These are phyloP conservation scores for Silurus lanzhouensis DNA, from an alignment of 2,797 vertebrate species.

Conservation along the genomic window DNA sequence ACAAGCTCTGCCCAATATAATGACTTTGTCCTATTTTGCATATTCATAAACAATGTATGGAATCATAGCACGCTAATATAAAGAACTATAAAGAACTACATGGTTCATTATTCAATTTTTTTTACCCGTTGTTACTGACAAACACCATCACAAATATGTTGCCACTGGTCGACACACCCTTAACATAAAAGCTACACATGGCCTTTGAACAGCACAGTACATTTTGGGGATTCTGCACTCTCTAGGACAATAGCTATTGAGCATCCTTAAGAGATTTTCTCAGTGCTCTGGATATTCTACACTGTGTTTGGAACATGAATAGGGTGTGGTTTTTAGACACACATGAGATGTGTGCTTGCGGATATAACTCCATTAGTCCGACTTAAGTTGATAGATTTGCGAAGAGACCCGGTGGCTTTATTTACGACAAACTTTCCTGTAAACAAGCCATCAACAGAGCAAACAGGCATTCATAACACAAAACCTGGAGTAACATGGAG, in stretches of 20 bases:
- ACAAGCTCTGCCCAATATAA: neutral
- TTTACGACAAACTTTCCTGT: conserved; percentile 15
- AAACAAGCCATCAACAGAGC: conserved; percentile 16
- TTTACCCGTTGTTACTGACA: neutral
- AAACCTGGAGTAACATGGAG: conserved; percentile 14
- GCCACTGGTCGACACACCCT: neutral
- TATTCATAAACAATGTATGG: neutral
- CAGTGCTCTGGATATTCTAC: neutral
- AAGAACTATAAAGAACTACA: neutral
- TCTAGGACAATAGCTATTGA: neutral
- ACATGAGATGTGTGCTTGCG: neutral
- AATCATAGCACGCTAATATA: neutral
- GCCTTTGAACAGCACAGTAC: neutral
- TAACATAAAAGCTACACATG: neutral
- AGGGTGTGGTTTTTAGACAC: conserved; percentile 14
- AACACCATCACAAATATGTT: neutral
- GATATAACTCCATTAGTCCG: neutral
- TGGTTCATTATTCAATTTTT: neutral
- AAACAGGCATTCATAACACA: conserved; percentile 8
- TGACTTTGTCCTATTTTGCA: too few relatives aligned
- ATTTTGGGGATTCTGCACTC: neutral
- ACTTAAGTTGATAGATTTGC: neutral
- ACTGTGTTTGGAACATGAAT: neutral
- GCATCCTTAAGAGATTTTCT: neutral
- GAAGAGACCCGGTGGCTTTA: neutral